Base-by-base conservation (phyloP, 2,888 invertebrate genomes). In the Corythucha ciliata region DNA sequence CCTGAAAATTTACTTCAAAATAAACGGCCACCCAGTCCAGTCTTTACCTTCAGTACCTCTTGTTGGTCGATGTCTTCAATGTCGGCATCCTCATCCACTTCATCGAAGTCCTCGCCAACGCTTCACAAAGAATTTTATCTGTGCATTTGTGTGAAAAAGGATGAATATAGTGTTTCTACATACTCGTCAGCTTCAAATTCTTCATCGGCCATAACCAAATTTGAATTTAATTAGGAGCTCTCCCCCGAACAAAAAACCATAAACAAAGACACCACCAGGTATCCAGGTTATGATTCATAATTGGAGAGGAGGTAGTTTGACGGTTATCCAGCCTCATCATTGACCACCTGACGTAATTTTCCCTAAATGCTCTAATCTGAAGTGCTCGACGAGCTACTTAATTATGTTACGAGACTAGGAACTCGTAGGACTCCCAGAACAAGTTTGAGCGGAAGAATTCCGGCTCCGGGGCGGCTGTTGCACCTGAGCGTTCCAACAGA, bases 11-110 rank as follows among this genome's bases (percentile, higher is more conserved):
- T 29, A 10, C n/a, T n/a, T 10, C 29, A 29, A 10, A 29, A 29
- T 29, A 8, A 29, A n/a, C 8, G n/a, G 8, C n/a, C 10, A 10
- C 10, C 29, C 8, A 29, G 29, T 29, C 29, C n/a, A n/a, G n/a
- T n/a, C n/a, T n/a, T n/a, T n/a, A n/a, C n/a, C n/a, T n/a, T n/a
- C n/a, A n/a, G n/a, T 61, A 69, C 70, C 63, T 87, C 91, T 58
- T 84, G 87, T 61, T 85, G 85, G 62, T 89, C 89, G 18, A 88
- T 74, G 63, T 86, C 84, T 61, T 89, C 90, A 59, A 88, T 83
- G 59, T 88, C 85, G 59, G 88, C 88, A 59, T 88, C 88, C 51
- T 89, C 90, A 57, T 89, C 89, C 46, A 87, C 88, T 63, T 87
- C 89, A 60, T 90, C 89, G 65, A 87, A 90, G 66, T 90, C 90